Percentiles rank a stretch among this genome's conserved stretches.
Evolutionary conservation across 1,140 invertebrate genomes (phyloP).

Genomic region (Drosophila obscura): DNA sequence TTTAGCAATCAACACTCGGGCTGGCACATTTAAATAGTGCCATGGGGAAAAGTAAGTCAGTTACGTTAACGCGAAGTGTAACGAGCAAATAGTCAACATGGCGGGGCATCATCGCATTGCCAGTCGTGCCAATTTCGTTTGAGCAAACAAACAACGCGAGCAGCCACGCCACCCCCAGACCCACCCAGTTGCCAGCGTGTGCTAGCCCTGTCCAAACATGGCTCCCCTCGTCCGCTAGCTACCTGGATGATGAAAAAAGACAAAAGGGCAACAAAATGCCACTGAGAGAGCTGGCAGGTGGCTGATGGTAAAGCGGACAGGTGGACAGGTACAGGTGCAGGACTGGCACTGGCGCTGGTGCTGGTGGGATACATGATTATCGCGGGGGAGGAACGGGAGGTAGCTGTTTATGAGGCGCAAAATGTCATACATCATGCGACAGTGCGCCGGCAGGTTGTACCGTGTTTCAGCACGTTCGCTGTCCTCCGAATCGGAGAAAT

Average conservation of each 20-base stretch:
- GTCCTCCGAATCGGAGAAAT: slow-evolving; percentile 4
- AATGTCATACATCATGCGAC: slow-evolving; percentile 80
- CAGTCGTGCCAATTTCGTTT: slow-evolving; percentile 71
- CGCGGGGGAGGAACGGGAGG: slow-evolving; percentile 15
- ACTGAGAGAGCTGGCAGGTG: slow-evolving; percentile 2
- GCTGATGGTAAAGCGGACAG: not conserved
- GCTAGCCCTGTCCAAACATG: slow-evolving; percentile 9
- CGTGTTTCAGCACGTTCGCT: slow-evolving; percentile 9
- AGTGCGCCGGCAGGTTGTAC: slow-evolving; percentile 24
- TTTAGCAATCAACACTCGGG: slow-evolving; percentile 16
- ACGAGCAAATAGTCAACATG: slow-evolving; percentile 76
- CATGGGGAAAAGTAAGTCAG: slow-evolving; percentile 70
- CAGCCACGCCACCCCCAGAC: not conserved
- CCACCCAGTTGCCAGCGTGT: slow-evolving; percentile 5
- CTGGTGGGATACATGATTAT: slow-evolving; percentile 49
- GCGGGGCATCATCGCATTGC: slow-evolving; percentile 28
- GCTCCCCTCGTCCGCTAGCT: not conserved
- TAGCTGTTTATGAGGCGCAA: slow-evolving; percentile 77
- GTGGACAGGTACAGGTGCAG: slow-evolving; percentile 9
- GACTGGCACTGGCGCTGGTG: not conserved
- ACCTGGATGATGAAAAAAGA: slow-evolving; percentile 49
- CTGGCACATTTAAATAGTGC: slow-evolving; percentile 64
- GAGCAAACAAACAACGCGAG: slow-evolving; percentile 64
- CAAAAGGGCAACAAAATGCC: slow-evolving; percentile 39
- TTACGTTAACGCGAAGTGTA: slow-evolving; percentile 46